phyloP scores from a whole-genome alignment of 2,113 vertebrate species.

The Rhabdornis inornatus region DNA sequence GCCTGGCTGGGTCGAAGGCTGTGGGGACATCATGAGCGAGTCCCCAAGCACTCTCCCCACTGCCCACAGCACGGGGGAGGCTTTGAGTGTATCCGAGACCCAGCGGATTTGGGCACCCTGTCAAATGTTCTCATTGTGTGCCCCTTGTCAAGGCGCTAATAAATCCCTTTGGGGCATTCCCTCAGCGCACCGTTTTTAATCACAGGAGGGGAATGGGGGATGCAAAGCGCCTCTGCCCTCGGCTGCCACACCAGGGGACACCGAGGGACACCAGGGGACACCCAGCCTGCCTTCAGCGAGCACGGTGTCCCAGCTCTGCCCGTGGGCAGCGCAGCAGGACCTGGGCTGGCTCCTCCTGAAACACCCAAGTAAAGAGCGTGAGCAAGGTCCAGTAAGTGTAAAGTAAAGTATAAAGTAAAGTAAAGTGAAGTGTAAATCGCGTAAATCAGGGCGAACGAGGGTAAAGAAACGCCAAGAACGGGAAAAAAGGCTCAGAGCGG shows the following conservation, averaged over 20 bases:
- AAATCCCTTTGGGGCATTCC: conserved; percentile 23
- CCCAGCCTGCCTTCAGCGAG: neutral
- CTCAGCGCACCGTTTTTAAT: neutral
- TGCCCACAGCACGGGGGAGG: neutral
- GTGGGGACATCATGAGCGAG: fast-evolving
- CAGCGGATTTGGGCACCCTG: conserved; percentile 28
- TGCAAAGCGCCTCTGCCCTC: neutral
- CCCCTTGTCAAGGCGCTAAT: conserved; percentile 8
- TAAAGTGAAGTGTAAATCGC: neutral
- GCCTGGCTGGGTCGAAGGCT: neutral
- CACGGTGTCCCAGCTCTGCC: fast-evolving
- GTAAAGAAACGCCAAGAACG: neutral
- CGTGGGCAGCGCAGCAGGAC: neutral
- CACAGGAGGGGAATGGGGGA: neutral
- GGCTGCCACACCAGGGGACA: neutral
- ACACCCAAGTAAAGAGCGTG: neutral
- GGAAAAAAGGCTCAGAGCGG: too few species aligned
- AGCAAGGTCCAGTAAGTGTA: fast-evolving
- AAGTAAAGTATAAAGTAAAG: too few species aligned
- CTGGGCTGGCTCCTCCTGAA: neutral
- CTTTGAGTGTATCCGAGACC: neutral
- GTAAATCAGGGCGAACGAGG: fast-evolving
- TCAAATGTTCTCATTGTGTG: conserved; percentile 24
- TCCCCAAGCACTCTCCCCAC: neutral
- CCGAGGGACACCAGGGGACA: too few species aligned